These are phyloP conservation scores for Rhamphomyia laevipes DNA, from an alignment of 2,888 invertebrate species.

Conservation along the genomic window DNA sequence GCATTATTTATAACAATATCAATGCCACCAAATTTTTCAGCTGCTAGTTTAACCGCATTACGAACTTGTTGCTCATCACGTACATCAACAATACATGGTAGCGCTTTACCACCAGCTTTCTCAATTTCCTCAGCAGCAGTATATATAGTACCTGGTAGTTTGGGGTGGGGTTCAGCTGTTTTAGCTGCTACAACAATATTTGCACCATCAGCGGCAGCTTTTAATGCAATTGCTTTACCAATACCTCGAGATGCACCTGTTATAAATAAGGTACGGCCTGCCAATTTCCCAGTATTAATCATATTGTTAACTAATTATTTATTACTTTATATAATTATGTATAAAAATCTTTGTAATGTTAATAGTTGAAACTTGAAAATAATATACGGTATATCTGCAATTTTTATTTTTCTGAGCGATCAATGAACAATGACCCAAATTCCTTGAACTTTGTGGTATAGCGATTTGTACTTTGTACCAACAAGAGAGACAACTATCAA, in stretches of 20 bases:
- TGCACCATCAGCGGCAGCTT: conserved; percentile 77
- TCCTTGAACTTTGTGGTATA: too few species aligned
- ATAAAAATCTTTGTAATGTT: too few species aligned
- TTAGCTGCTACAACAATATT: conserved; percentile 81
- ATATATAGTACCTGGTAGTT: conserved; percentile 63
- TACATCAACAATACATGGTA: conserved; percentile 75
- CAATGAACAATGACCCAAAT: too few species aligned
- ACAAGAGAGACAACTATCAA: background rate
- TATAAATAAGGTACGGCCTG: conserved; percentile 85
- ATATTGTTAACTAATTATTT: too few species aligned
- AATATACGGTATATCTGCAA: too few species aligned
- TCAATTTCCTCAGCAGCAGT: conserved; percentile 77
- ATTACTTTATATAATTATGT: too few species aligned
- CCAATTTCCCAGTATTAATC: conserved; percentile 38
- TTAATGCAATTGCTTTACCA: conserved; percentile 84
- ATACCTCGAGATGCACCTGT: conserved; percentile 92
- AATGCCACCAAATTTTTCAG: conserved; percentile 81
- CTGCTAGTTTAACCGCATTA: conserved; percentile 54
- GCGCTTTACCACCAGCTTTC: conserved; percentile 63
- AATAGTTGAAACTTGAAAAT: too few species aligned
- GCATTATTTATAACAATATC: conserved; percentile 95
- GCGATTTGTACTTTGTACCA: background rate
- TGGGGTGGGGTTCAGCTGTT: conserved; percentile 63
- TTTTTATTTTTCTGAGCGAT: too few species aligned
- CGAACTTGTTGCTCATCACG: conserved; percentile 60